Conservation (phyloP, 2,888 invertebrate genomes). For the Thera britannica region DNA sequence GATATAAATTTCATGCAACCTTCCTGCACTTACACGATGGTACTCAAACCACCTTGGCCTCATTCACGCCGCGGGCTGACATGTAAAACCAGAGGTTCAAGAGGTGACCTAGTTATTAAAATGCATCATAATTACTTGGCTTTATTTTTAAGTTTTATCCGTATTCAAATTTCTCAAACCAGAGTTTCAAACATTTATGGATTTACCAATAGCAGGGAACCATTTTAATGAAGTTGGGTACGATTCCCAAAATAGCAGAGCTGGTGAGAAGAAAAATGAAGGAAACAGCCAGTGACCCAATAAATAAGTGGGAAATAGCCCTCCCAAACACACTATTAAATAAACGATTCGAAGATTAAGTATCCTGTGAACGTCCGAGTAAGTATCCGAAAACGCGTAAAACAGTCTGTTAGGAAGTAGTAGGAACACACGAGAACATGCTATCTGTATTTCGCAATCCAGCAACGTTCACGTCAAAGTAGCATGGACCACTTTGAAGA, state of each 20-base stretch:
- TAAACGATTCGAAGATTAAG: neutral
- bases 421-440: neutral
- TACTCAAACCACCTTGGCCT: conserved; percentile 31
- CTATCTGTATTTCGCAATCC: neutral
- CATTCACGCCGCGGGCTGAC: conserved; percentile 19
- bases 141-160: conserved; percentile 6
- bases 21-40: conserved; percentile 29
- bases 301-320: neutral
- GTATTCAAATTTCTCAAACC: neutral
- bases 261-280: neutral
- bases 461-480: neutral
- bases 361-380: neutral
- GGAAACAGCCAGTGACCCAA: neutral
- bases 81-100: conserved; percentile 25
- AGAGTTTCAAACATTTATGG: neutral
- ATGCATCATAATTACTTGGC: conserved; percentile 22
- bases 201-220: neutral
- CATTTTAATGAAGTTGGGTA: no score
- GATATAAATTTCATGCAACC: conserved; percentile 24
- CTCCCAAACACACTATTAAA: neutral
- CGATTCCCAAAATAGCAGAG: neutral
- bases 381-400: neutral
- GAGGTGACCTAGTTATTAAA: conserved; percentile 28
- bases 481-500: no score
- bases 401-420: neutral